Conservation (phyloP, 2,797 vertebrate species). For the Leptodactylus fallax region DNA sequence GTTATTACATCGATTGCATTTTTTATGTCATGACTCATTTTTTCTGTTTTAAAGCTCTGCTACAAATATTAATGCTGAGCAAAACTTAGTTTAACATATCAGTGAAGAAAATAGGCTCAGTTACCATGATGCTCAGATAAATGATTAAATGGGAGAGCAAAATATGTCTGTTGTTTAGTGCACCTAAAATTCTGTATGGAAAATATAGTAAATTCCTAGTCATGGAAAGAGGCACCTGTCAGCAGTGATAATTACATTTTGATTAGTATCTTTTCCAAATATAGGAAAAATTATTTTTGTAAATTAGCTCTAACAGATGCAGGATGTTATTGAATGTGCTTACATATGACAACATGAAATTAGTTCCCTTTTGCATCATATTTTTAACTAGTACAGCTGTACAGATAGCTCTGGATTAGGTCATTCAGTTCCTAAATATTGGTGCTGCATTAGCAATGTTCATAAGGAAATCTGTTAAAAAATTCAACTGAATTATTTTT, state of each 20-base stretch:
- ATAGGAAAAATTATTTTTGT: constrained; percentile 11
- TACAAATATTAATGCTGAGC: background rate
- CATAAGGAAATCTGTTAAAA: background rate
- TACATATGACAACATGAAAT: constrained; percentile 34
- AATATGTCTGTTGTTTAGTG: background rate
- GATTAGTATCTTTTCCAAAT: constrained; percentile 31
- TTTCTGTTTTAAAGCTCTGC: too few relatives aligned
- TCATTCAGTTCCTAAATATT: background rate
- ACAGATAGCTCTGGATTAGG: background rate
- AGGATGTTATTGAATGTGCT: constrained; percentile 23
- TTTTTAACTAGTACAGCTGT: constrained; percentile 4
- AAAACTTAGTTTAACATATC: background rate
- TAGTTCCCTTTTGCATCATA: background rate
- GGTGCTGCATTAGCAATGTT: background rate
- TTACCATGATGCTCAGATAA: background rate
- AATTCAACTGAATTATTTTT: background rate
- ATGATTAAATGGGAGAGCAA: background rate
- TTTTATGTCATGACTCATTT: too few relatives aligned
- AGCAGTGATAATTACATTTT: constrained; percentile 19
- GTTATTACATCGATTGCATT: too few relatives aligned
- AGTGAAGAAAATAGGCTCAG: background rate
- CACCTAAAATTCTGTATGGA: background rate
- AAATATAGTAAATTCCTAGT: background rate
- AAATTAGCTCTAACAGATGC: constrained; percentile 29
- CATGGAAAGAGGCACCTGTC: constrained; percentile 16